These are phyloP conservation scores for Aurelia sp. DNA, from an alignment of 30 jellyfish, hydroid and myxozoan genomes.

Conservation along the genomic window DNA sequence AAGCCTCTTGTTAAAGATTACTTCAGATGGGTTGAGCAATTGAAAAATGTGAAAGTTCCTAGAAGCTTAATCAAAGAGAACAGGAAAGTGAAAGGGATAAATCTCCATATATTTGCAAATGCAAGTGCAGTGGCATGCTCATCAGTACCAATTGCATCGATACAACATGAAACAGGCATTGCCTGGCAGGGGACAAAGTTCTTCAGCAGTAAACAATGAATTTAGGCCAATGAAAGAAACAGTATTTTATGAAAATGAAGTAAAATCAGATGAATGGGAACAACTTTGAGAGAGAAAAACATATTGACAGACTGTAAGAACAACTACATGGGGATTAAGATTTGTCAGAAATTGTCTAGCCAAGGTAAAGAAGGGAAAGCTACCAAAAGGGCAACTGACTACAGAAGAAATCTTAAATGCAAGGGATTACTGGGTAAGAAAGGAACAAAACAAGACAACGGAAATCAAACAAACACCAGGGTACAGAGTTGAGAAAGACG, in stretches of 20 bases:
- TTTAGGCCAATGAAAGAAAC: constrained; percentile 16
- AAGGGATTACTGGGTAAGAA: too few relatives aligned
- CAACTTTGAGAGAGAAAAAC: constrained; percentile 11
- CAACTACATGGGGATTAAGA: constrained; percentile 23
- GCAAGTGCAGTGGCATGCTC: constrained; percentile 12
- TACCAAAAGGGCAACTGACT: constrained; percentile 1
- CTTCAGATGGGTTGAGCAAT: neutral
- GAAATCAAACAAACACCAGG: too few relatives aligned
- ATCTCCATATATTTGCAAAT: too few relatives aligned
- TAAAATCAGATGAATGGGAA: constrained; percentile 26
- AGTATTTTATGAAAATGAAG: constrained; percentile 3
- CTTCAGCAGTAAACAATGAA: neutral
- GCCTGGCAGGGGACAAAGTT: constrained; percentile 32
- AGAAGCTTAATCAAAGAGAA: constrained; percentile 6
- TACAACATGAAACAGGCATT: constrained; percentile 15
- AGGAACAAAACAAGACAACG: too few relatives aligned
- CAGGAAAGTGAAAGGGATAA: neutral
- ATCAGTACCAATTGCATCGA: constrained; percentile 38
- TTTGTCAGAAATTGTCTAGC: constrained; percentile 16
- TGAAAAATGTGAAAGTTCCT: constrained; percentile 12
- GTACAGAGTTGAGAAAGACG: too few relatives aligned
- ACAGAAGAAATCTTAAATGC: constrained; percentile 30
- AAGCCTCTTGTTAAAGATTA: constrained; percentile 19
- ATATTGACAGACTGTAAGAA: constrained; percentile 17
- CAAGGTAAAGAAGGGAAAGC: neutral